A percentile compares a stretch with the other conserved stretches of the same genome.
Evolutionary conservation across 2,113 vertebrate species (phyloP).

Genomic region (Epinephelus fuscoguttatus): DNA sequence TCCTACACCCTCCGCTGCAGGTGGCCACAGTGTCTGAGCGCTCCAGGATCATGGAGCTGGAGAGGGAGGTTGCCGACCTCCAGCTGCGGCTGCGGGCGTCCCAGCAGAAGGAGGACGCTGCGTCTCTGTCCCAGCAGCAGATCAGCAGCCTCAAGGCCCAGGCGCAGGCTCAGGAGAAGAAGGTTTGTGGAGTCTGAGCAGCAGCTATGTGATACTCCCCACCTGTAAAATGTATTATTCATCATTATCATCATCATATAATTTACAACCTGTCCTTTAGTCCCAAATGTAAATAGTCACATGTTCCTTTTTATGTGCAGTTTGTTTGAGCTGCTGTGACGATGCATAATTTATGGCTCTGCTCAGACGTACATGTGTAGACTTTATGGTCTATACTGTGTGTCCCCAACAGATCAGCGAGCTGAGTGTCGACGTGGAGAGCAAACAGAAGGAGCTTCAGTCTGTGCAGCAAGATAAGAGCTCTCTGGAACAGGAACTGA

Average conservation of each 20-base stretch:
- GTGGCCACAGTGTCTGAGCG: constrained; percentile 97
- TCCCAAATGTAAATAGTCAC: neutral
- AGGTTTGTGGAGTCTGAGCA: constrained; percentile 57
- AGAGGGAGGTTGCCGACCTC: constrained; percentile 91
- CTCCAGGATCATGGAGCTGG: constrained; percentile 97
- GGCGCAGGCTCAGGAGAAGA: constrained; percentile 82
- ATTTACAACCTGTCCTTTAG: constrained; percentile 4
- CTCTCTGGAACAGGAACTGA: constrained; percentile 89
- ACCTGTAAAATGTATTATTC: neutral
- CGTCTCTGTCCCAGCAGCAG: constrained; percentile 79
- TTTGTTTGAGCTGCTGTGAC: constrained; percentile 7
- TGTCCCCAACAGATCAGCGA: constrained; percentile 87
- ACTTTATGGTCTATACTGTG: neutral
- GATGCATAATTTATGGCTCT: constrained; percentile 23
- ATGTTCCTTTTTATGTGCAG: neutral
- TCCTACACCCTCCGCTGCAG: constrained; percentile 67
- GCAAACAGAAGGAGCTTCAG: constrained; percentile 87
- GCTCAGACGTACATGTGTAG: neutral
- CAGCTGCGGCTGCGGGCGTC: constrained; percentile 88
- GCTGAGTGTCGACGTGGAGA: constrained; percentile 89
- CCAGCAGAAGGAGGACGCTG: constrained; percentile 84
- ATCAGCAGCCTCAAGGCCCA: constrained; percentile 73
- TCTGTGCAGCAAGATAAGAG: constrained; percentile 87
- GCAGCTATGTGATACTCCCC: neutral
- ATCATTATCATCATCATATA: neutral